Base-by-base conservation (phyloP, 2,113 vertebrate species). In the Protomyctophum bolini region DNA sequence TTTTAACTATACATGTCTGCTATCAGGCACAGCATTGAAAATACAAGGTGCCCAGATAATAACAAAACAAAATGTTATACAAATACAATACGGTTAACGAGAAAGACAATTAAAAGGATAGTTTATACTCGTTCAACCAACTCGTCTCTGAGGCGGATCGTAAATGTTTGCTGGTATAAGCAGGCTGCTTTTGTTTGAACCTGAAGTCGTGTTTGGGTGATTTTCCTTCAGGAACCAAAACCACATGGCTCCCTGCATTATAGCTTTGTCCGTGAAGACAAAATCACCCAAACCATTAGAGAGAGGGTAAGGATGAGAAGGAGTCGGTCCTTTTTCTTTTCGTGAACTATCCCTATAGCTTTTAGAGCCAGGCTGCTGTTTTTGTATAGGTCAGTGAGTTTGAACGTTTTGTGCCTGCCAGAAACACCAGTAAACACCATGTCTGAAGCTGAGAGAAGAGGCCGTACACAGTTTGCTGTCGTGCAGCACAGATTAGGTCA, bases 31-130 rank as follows among this genome's bases (percentile, higher is more conserved):
- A 45, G 49, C 14, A 8, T 51, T 28, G 10, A 64, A 29, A 64
- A 64, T 64, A 64, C 62, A 64, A 64, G 8, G 62, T 64, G 62
- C 62, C 62, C 47, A 50, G 33, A 41, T 2, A 64, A 51, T 21
- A 64, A 64, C 47, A 9, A 48, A 10, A 63, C 14, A 14, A 63
- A 63, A 63, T 51, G 21, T 50, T 63, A 63, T 51, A 64, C 62
- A 51, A 50, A 64, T 64, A 64, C 48, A 51, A 29, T 21, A 21
- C 51, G 45, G 51, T 51, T 51, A 51, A 48, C 48, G 11, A 64
- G 48, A 64, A 51, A 64, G 62, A 64, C 62, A 51, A 62, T 62
- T 45, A 47, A 62, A 52, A 29, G 47, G 15, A 29, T 64, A 64
- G 29, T 64, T 64, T 49, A 64, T 49, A 64, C 21, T 9, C 7